Base-by-base conservation (phyloP, 1,140 invertebrate genomes). In the Drosophila dunni region DNA sequence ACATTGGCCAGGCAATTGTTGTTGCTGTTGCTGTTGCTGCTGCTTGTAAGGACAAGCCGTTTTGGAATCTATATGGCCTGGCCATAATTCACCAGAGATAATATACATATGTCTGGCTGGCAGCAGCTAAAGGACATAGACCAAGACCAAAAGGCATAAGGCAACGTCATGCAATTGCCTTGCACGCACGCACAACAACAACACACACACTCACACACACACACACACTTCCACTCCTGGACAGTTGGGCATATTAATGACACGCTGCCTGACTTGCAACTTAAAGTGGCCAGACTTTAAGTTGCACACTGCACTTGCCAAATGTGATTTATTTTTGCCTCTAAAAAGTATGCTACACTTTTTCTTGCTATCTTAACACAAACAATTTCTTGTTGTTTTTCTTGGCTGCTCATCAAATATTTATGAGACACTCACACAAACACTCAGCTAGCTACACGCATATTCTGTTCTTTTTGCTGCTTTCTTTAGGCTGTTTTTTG, bases 51-150 rank as follows among this genome's bases (percentile, higher is more conserved):
- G 83, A 89, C 84, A 83, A 79, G 80, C 84, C 83, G 73, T 83
- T 88, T 83, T 89, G 79, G 84, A 88, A 83, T 89, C 83, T 89
- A 88, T 83, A 88, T 81, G 74, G 80, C 63, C 84, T 69, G 81
- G 69, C 84, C 84, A 88, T 88, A 88, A 89, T 88, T 88, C 84
- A 88, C 84, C 74, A 73, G 84, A 88, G 84, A 88, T 88, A 88
- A 88, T 88, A 88, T 88, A 89, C 84, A 88, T 88, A 89, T 79
- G 84, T 66, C 84, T 78, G 72, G 44, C 42, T 56, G 40, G 57
- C 67, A 53, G 70, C 42, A 45, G 68, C 62, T 48, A 38, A 15
- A 56, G 13, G 46, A 50, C 15, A 15, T 20, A 45, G 56, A 33
- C 50, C 51, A 56, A 34, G 44, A 17, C 17, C 44, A 46, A 10